A percentile compares a stretch with the other conserved stretches of the same genome.
Conservation (phyloP, 2,888 invertebrate species). For the Dasysyrphus tricinctus region DNA sequence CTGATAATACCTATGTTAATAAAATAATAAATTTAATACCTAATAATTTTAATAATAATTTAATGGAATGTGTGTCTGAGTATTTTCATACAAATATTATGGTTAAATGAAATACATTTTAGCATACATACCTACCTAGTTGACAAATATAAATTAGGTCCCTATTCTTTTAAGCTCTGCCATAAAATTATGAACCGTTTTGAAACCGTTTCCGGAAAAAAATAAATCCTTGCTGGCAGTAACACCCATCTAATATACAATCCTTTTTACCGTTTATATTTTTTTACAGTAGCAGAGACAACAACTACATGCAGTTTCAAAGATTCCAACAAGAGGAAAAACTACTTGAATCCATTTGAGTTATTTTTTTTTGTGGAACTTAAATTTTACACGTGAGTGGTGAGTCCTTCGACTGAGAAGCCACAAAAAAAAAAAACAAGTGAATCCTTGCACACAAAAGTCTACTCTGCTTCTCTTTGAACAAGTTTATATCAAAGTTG, state of each 20-base stretch:
- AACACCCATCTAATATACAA: constrained; percentile 42
- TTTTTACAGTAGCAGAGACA: constrained; percentile 55
- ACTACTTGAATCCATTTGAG: constrained; percentile 12
- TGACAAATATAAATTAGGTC: background rate
- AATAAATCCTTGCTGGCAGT: constrained; percentile 13
- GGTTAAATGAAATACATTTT: too few relatives aligned
- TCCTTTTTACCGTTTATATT: constrained; percentile 24
- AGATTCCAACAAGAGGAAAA: constrained; percentile 16
- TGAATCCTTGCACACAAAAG: constrained; percentile 48
- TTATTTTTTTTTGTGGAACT: constrained; percentile 55
- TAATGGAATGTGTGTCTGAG: too few relatives aligned
- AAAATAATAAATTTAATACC: too few relatives aligned
- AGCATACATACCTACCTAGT: too few relatives aligned
- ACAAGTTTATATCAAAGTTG: constrained; percentile 4
- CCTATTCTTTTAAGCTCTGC: background rate
- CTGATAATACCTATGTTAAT: too few relatives aligned
- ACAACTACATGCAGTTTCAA: constrained; percentile 17
- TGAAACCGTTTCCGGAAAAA: background rate
- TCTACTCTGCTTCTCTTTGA: constrained; percentile 1
- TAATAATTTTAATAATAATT: too few relatives aligned
- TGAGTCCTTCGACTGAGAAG: constrained; percentile 7
- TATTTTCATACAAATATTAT: too few relatives aligned
- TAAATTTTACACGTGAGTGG: background rate
- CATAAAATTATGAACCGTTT: constrained; percentile 9
- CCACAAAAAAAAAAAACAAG: background rate